Evolutionary conservation across 2,797 vertebrate species (phyloP), one percentile per base, ranked within the genome.

Genomic region (Oreochromis mossambicus): DNA sequence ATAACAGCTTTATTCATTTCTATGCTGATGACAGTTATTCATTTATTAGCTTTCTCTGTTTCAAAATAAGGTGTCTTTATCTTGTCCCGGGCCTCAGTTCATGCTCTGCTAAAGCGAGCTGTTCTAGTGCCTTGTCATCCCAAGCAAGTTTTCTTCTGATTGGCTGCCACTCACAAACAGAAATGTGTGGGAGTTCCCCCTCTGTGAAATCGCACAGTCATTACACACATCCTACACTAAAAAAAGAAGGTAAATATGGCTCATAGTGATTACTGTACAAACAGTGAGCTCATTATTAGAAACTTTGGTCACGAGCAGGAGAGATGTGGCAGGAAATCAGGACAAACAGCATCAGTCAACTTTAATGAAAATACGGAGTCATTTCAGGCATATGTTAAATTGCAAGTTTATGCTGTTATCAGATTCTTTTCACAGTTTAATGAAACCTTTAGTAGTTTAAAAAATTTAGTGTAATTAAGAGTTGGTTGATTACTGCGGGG

Each of bases 251-350:
- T 61, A 61, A 61, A n/a, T 36, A n/a, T 63, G 58, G n/a, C 36
- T 43, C 63, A 68, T 41, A 68, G 63, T 14, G 38, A 43, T 70
- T 24, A 70, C 38, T 70, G 63, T 70, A 70, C 66, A 70, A 46
- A 46, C n/a, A 70, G 21, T 66, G 34, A 38, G 19, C 38, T 7
- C 38, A 70, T 70, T 70, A 43, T 26, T 63, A 36, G 6, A 63
- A 38, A 63, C 32, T n/a, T 63, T 1, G 17, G 32, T 63, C 32
- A 63, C 1, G 4, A 63, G 36, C 58, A 36, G 32, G 32, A n/a
- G 4, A 38, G 58, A 46, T 73, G 43, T 73, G 41, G 46, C 24
- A 46, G 41, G 41, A 70, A 70, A 29, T 17, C 9, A 73, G 68
- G 68, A 46, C 21, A 14, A 70, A 17, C 41, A 13, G 14, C 17